phyloP scores from a whole-genome alignment of 2,888 invertebrate genomes.

The Yponomeuta malinellus region DNA sequence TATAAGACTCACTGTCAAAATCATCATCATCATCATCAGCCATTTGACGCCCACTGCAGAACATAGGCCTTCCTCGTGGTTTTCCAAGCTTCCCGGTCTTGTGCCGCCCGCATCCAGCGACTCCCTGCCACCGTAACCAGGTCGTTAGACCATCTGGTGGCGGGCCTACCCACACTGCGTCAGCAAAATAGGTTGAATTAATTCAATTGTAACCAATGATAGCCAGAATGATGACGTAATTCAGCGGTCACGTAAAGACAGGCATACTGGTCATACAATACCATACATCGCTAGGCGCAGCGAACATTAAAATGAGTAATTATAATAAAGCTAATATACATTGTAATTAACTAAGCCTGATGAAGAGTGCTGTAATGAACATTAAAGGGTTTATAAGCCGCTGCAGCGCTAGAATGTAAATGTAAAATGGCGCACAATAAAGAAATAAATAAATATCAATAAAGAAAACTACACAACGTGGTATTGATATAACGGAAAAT shows the following conservation, averaged over 20 bases:
- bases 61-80: no score
- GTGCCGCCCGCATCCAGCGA: no score
- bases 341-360: conserved; percentile 72
- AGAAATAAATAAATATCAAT: not conserved
- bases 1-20: no score
- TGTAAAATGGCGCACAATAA: not conserved
- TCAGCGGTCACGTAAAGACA: not conserved
- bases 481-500: no score
- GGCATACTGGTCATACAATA: conserved; percentile 29
- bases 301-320: conserved; percentile 72
- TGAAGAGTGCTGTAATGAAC: conserved; percentile 68
- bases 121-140: no score
- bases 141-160: no score
- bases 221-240: not conserved
- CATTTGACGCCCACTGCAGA: no score
- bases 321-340: conserved; percentile 73
- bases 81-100: no score
- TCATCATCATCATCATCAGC: no score
- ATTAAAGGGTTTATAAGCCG: conserved; percentile 32
- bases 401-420: conserved; percentile 29
- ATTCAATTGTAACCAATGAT: no score
- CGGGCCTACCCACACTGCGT: no score
- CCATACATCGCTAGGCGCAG: conserved; percentile 48
- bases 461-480: not conserved
- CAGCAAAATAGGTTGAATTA: no score